Evolutionary conservation across 2,113 vertebrate species (phyloP).

Genomic region (Apistogramma diplotaenia): DNA sequence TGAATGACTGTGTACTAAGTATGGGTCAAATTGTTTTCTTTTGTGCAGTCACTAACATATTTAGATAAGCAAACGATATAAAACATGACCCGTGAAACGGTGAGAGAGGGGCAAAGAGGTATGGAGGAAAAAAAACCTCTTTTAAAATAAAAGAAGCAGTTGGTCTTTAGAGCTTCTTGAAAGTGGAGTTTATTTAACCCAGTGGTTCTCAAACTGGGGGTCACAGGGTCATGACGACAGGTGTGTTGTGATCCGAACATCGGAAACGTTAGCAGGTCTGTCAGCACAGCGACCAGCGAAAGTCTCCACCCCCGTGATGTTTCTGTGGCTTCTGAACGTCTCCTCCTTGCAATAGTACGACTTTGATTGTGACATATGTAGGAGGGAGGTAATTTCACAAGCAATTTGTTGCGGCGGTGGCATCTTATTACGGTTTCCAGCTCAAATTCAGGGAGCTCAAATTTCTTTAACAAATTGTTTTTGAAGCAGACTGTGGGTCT

Average conservation of each 20-base stretch:
- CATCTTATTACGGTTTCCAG: neutral
- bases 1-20: neutral
- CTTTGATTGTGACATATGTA: neutral
- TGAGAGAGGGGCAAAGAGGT: neutral
- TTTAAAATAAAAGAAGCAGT: neutral
- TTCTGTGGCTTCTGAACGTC: neutral
- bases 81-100: fast-evolving
- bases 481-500: no score
- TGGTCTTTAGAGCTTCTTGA: no score
- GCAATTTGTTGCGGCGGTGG: neutral
- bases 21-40: neutral
- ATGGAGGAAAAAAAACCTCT: neutral
- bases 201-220: no score
- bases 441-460: neutral
- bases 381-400: neutral
- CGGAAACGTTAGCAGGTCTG: no score
- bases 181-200: no score
- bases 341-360: neutral
- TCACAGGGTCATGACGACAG: no score
- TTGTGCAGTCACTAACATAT: neutral
- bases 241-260: no score
- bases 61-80: neutral
- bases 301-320: no score
- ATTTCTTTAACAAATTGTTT: neutral
- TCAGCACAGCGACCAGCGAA: no score